These are phyloP conservation scores for Montipora capricornis DNA, from an alignment of 64 coral and sea anemone genomes.

Conservation along the genomic window DNA sequence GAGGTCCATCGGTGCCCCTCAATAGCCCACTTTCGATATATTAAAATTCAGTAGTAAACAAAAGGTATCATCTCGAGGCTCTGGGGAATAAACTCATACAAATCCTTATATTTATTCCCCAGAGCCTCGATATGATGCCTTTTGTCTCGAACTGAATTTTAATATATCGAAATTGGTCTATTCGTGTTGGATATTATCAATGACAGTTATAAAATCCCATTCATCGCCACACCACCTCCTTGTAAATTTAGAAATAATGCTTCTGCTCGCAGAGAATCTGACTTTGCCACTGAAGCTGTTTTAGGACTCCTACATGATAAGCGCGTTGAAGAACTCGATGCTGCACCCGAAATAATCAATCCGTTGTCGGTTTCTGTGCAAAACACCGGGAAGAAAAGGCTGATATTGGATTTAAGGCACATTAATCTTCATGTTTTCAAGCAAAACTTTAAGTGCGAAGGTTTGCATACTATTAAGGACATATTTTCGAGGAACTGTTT, in stretches of 20 bases:
- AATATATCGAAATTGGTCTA: background rate
- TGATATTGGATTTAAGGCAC: background rate
- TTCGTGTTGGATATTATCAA: background rate
- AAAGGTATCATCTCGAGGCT: too few species aligned
- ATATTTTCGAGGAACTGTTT: background rate
- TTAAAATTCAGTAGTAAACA: too few species aligned
- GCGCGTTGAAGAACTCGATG: slow-evolving; percentile 24
- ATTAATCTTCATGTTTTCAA: slow-evolving; percentile 29
- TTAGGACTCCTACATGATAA: background rate
- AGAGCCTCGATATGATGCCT: too few species aligned
- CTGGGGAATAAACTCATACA: too few species aligned
- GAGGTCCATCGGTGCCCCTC: background rate
- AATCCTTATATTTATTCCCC: too few species aligned
- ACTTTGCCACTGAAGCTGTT: slow-evolving; percentile 29
- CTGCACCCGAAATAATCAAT: slow-evolving; percentile 50
- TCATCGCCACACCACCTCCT: slow-evolving; percentile 4
- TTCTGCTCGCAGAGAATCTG: slow-evolving; percentile 21
- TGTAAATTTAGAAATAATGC: slow-evolving; percentile 28
- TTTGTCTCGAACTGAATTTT: background rate
- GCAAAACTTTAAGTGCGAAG: slow-evolving; percentile 61
- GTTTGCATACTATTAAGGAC: slow-evolving; percentile 36
- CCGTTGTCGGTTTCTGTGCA: slow-evolving; percentile 55
- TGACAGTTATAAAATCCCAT: slow-evolving; percentile 60
- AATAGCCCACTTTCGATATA: too few species aligned
- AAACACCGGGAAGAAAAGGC: background rate